Percentiles rank a stretch among this genome's conserved stretches.
These are phyloP conservation scores for Autographa pulchrina DNA, from an alignment of 2,888 invertebrate genomes.

Conservation along the genomic window DNA sequence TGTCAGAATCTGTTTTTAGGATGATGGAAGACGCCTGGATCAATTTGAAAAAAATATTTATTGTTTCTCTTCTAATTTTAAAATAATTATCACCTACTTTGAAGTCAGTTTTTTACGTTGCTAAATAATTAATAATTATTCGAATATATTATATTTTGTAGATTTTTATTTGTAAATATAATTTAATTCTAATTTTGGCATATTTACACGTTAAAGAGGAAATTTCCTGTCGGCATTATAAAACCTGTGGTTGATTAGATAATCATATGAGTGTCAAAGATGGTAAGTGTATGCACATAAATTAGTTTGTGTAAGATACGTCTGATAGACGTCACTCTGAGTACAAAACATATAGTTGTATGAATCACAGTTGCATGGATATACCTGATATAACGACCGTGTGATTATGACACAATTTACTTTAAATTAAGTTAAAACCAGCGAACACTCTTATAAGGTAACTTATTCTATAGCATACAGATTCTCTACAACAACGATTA, in stretches of 20 bases:
- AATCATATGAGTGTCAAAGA: background rate
- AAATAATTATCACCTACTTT: too few relatives aligned
- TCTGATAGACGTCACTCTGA: conserved; percentile 1
- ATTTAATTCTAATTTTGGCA: background rate
- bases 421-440: background rate
- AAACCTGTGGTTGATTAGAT: background rate
- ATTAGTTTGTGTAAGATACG: conserved; percentile 1
- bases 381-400: conserved; percentile 2
- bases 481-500: too few relatives aligned
- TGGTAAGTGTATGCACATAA: conserved; percentile 1
- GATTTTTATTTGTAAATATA: background rate
- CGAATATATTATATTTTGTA: too few relatives aligned
- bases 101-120: too few relatives aligned
- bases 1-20: too few relatives aligned
- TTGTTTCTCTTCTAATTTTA: too few relatives aligned
- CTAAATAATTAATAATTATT: too few relatives aligned
- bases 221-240: background rate
- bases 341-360: conserved; percentile 4
- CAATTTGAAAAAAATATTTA: too few relatives aligned
- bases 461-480: background rate
- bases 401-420: background rate
- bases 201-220: background rate
- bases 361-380: background rate
- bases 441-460: background rate
- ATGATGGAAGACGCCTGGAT: too few relatives aligned